These are phyloP conservation scores for Ptiloglossa arizonensis DNA, from an alignment of 1,140 invertebrate species.

Conservation along the genomic window DNA sequence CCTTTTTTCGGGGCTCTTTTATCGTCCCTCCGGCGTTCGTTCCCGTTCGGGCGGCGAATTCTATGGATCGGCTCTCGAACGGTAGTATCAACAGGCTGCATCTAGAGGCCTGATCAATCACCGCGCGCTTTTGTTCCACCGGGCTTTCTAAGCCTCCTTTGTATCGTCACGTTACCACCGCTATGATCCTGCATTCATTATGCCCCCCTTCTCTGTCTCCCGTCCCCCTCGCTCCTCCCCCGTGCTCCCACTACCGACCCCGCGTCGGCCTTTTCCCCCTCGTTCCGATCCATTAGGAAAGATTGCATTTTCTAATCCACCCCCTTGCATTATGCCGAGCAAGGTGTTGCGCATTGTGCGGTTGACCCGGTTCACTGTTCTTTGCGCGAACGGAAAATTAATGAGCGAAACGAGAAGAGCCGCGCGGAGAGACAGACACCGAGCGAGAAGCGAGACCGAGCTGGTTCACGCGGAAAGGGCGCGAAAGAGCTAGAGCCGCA, in stretches of 20 bases:
- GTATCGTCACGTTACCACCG: conserved; percentile 63
- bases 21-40: conserved; percentile 36
- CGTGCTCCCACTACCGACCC: too few relatives aligned
- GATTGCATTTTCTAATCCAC: conserved; percentile 68
- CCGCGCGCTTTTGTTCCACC: conserved; percentile 68
- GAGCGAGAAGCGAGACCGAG: background rate
- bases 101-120: conserved; percentile 73
- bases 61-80: conserved; percentile 53
- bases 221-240: too few relatives aligned
- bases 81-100: conserved; percentile 69
- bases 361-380: conserved; percentile 38
- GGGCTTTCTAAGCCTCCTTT: conserved; percentile 67
- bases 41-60: conserved; percentile 43
- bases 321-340: conserved; percentile 38
- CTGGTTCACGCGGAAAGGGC: too few relatives aligned
- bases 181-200: conserved; percentile 69
- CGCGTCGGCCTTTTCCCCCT: conserved; percentile 4
- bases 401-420: conserved; percentile 18
- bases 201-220: conserved; percentile 25
- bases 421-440: background rate
- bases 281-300: conserved; percentile 63
- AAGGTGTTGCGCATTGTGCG: conserved; percentile 52
- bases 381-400: conserved; percentile 30
- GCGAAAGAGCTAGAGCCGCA: background rate
- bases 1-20: conserved; percentile 41